Evolutionary conservation across 2,888 invertebrate genomes (phyloP).

Genomic region (Lumbricus terrestris): DNA sequence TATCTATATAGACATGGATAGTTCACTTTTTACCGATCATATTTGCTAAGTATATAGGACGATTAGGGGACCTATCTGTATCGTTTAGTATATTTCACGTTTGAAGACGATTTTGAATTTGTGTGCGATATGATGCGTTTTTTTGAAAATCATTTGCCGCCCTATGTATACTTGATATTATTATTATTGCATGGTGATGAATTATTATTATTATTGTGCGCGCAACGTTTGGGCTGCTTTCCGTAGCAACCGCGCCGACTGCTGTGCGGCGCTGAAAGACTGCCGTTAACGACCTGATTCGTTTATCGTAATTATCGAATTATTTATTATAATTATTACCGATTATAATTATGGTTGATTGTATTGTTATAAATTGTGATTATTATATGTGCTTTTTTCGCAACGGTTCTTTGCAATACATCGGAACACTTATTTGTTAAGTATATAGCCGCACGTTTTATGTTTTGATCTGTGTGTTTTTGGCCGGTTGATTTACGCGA

Average conservation of each 20-base stretch:
- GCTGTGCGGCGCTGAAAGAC: not conserved
- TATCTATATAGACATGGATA: no score
- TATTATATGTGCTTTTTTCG: not conserved
- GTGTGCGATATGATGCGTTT: not conserved
- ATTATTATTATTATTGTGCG: not conserved
- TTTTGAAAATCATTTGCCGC: not conserved
- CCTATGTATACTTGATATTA: no score
- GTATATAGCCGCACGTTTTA: not conserved
- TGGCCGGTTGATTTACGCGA: not conserved
- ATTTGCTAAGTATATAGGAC: constrained; percentile 3
- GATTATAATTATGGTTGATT: not conserved
- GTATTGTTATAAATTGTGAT: not conserved
- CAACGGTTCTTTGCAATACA: not conserved
- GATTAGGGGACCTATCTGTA: constrained; percentile 3
- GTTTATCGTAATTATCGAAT: not conserved
- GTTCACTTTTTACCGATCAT: not conserved
- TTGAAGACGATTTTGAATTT: not conserved
- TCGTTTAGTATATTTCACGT: constrained; percentile 3
- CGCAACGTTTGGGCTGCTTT: not conserved
- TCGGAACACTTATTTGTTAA: not conserved
- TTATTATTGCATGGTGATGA: no score
- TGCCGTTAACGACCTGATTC: not conserved
- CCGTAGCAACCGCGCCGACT: not conserved
- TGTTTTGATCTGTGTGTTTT: not conserved
- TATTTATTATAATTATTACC: constrained; percentile 3